Percentiles rank a stretch among this genome's conserved stretches.
phyloP scores from a whole-genome alignment of 1,140 invertebrate species.

The Diorhabda elongata region DNA sequence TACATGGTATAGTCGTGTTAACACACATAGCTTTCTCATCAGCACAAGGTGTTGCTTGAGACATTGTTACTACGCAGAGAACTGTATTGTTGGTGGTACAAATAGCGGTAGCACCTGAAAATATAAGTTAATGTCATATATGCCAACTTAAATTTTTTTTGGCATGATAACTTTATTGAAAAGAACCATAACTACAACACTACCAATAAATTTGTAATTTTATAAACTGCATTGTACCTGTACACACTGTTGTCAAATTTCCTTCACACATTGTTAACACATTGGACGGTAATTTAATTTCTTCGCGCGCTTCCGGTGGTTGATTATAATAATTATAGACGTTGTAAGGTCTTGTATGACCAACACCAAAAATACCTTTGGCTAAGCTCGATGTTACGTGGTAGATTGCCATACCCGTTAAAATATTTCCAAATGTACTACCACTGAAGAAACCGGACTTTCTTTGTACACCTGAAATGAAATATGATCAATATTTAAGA shows the following conservation, averaged over 20 bases:
- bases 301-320: slow-evolving; percentile 24
- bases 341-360: slow-evolving; percentile 27
- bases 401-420: slow-evolving; percentile 33
- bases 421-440: slow-evolving; percentile 31
- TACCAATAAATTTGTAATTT: neutral
- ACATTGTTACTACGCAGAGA: slow-evolving; percentile 30
- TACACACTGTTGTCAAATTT: slow-evolving; percentile 31
- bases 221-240: slow-evolving; percentile 14
- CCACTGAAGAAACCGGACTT: slow-evolving; percentile 33
- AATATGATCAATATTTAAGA: neutral
- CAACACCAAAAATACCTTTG: slow-evolving; percentile 17
- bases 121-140: no score
- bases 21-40: slow-evolving; percentile 32
- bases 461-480: slow-evolving; percentile 25
- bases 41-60: slow-evolving; percentile 25
- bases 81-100: slow-evolving; percentile 34
- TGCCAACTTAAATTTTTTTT: no score
- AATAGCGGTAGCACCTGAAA: slow-evolving; percentile 19
- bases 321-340: slow-evolving; percentile 38
- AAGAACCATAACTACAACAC: neutral
- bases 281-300: slow-evolving; percentile 34
- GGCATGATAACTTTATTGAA: no score
- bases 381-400: slow-evolving; percentile 31
- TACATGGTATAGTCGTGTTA: slow-evolving; percentile 33
- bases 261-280: slow-evolving; percentile 33